Percentiles rank a stretch among this genome's conserved stretches.
Evolutionary conservation across 1,140 invertebrate genomes (phyloP).

Genomic region (Musca domestica): DNA sequence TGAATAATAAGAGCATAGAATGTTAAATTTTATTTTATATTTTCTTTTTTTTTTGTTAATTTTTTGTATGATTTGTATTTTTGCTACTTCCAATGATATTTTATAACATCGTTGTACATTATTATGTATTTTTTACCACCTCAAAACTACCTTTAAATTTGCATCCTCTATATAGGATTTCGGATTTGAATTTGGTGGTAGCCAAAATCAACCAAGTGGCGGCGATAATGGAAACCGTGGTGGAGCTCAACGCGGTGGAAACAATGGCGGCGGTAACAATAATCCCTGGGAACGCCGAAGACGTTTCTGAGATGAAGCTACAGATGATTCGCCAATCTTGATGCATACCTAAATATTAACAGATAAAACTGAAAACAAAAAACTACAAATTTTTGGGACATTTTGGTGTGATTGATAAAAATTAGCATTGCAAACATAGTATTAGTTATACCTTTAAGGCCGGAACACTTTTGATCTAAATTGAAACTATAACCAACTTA

Average conservation of each 20-base stretch:
- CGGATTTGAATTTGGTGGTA: constrained; percentile 51
- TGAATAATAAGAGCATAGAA: neutral
- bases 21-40: neutral
- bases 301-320: constrained; percentile 36
- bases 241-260: constrained; percentile 49
- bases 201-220: constrained; percentile 44
- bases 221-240: constrained; percentile 29
- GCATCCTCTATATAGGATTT: constrained; percentile 21
- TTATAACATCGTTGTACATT: neutral
- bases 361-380: neutral
- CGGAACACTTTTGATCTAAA: too few species aligned
- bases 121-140: constrained; percentile 12
- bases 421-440: too few species aligned
- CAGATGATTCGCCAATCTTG: neutral
- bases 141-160: constrained; percentile 19
- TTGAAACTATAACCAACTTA: neutral
- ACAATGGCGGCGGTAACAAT: constrained; percentile 48
- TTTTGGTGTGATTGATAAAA: too few species aligned
- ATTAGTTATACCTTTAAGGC: too few species aligned
- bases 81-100: neutral
- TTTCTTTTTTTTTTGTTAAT: neutral
- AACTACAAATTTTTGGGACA: neutral
- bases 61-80: constrained; percentile 5
- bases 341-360: too few species aligned
- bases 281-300: constrained; percentile 50